These are phyloP conservation scores for Atherinomorus stipes DNA, from an alignment of 2,113 vertebrate species.

Conservation along the genomic window DNA sequence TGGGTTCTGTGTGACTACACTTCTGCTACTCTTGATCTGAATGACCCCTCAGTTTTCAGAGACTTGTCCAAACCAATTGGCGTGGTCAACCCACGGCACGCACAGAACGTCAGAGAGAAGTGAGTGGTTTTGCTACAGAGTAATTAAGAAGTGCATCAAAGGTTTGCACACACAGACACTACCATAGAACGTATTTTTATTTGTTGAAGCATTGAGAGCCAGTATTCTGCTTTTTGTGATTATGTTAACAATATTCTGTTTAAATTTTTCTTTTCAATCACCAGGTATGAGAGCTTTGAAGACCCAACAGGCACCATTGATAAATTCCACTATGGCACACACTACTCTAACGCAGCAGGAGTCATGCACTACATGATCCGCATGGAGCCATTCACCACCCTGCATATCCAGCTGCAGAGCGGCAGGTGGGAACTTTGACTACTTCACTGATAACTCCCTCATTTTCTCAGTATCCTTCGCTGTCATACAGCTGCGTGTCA, in stretches of 20 bases:
- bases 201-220: background rate
- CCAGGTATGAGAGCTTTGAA: slow-evolving; percentile 97
- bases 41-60: slow-evolving; percentile 89
- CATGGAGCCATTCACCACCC: slow-evolving; percentile 93
- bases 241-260: no score
- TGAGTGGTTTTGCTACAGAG: slow-evolving; percentile 60
- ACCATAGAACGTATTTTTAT: no score
- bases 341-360: slow-evolving; percentile 98
- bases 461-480: background rate
- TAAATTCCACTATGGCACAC: slow-evolving; percentile 98
- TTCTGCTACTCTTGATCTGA: slow-evolving; percentile 90
- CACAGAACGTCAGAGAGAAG: slow-evolving; percentile 95
- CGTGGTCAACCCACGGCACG: slow-evolving; percentile 93
- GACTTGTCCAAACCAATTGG: slow-evolving; percentile 97
- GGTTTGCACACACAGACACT: no score
- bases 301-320: slow-evolving; percentile 93
- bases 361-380: slow-evolving; percentile 99
- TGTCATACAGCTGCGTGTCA: background rate
- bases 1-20: slow-evolving; percentile 95
- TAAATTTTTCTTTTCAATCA: background rate
- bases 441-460: accelerated
- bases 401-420: slow-evolving; percentile 97
- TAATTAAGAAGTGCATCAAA: no score
- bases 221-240: background rate
- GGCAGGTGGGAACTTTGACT: slow-evolving; percentile 84